Evolutionary conservation across 2,888 invertebrate genomes (phyloP), one percentile per base, ranked within the genome.

Genomic region (Netelia fuscicornis): DNA sequence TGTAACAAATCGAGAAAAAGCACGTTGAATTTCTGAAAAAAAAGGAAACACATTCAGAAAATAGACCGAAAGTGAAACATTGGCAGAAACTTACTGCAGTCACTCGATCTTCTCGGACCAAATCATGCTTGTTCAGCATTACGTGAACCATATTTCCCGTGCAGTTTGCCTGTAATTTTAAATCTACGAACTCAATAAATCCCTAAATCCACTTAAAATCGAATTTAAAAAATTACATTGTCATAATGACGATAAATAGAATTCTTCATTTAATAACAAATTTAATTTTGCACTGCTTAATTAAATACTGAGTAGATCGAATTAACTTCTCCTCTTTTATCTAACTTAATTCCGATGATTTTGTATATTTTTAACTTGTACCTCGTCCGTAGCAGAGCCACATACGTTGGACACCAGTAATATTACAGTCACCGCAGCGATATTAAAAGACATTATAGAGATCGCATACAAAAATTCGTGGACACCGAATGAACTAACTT

Each of bases 1-100:
- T 78, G 64, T 2, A 84, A 74, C 6, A 84, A 56, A 48, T 84
- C 81, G 42, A 84, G 17, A 1, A 74, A 74, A 2, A 81, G 17
- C 2, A 68, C 52, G 13, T 62, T 68, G 9, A 77, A 54, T 65
- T 56, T 65, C 82, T 82, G 13, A 2, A 23, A 67, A 67, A 11
- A 48, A 11, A 62, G 11, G n/a, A 25, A 62, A 30, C 2, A 2
- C 8, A 20, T 58, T 17, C 17, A 58, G 9, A 17, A 9, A 20
- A 58, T 9, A 48, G 13, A 13, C 13, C 48, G 0, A 23, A 17
- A 20, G 9, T 17, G 20, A 23, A 17, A 58, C 8, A 9, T 1
- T n/a, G n/a, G 20, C 2, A 48, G 10, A 2, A n/a, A 58, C 60
- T 78, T 52, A 78, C 78, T 37, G 37, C 37, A 6, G 30, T 5